Evolutionary conservation across 2,797 vertebrate genomes (phyloP).

Genomic region (Diplodus puntazzo): DNA sequence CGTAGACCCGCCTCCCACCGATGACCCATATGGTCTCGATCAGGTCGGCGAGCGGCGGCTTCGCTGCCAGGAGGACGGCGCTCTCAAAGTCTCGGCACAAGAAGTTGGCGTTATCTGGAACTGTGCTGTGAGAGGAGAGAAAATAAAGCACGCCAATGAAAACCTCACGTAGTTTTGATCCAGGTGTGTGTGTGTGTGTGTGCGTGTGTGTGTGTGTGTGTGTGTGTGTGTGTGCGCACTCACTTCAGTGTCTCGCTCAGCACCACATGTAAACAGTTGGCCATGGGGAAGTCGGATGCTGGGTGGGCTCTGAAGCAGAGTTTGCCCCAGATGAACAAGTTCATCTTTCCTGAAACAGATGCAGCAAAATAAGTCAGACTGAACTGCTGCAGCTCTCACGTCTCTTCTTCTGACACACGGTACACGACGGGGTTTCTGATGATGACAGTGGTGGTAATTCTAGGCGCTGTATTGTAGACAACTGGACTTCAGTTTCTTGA

Average conservation of each 20-base stretch:
- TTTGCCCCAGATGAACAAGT: slow-evolving; percentile 86
- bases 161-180: too few species aligned
- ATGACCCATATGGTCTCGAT: slow-evolving; percentile 88
- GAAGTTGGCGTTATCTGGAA: slow-evolving; percentile 82
- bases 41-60: slow-evolving; percentile 72
- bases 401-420: neutral
- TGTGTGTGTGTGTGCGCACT: slow-evolving; percentile 11
- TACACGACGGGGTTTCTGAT: neutral
- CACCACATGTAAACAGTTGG: slow-evolving; percentile 81
- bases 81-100: slow-evolving; percentile 80
- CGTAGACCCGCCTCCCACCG: slow-evolving; percentile 83
- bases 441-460: too few species aligned
- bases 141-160: too few species aligned
- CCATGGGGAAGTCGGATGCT: slow-evolving; percentile 70
- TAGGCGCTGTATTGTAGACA: too few species aligned
- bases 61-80: slow-evolving; percentile 67
- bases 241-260: slow-evolving; percentile 83
- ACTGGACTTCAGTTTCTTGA: too few species aligned
- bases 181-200: neutral
- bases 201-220: too few species aligned
- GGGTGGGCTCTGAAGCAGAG: slow-evolving; percentile 77
- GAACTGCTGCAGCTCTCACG: neutral
- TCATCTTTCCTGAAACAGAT: slow-evolving; percentile 81
- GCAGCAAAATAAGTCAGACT: neutral
- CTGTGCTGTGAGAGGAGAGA: slow-evolving; percentile 63